phyloP scores from a whole-genome alignment of 92 coral and sea anemone genomes.

The Porites evermanni region DNA sequence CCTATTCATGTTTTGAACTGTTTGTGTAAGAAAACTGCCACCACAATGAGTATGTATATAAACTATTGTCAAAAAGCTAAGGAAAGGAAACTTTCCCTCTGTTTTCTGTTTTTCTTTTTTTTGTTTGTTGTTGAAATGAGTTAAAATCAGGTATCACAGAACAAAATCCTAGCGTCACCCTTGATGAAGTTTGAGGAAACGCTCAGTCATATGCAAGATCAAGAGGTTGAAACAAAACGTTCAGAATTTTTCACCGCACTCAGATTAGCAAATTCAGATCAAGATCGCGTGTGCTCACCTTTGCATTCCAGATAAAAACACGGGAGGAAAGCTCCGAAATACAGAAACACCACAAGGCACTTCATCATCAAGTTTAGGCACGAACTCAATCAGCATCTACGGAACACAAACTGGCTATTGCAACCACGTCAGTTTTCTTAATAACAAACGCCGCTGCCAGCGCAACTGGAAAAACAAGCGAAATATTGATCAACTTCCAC shows the following conservation, averaged over 20 bases:
- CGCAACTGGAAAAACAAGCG: conserved; percentile 14
- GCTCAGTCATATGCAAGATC: neutral
- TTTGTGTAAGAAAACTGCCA: too few relatives aligned
- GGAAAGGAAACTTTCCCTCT: too few relatives aligned
- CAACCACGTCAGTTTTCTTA: neutral
- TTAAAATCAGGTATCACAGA: neutral
- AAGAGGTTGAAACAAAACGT: neutral
- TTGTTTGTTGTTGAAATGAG: neutral
- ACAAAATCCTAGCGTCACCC: neutral
- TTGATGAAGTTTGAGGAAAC: neutral
- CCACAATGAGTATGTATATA: too few relatives aligned
- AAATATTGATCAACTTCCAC: conserved; percentile 5
- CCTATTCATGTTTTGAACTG: too few relatives aligned
- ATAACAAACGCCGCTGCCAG: neutral
- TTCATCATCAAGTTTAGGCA: neutral
- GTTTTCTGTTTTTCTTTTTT: too few relatives aligned
- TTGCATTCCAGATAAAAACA: conserved; percentile 17
- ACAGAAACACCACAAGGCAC: neutral
- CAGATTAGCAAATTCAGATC: neutral
- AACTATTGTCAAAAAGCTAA: too few relatives aligned
- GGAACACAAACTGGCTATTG: neutral
- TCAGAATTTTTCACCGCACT: neutral
- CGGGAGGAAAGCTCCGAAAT: conserved; percentile 13
- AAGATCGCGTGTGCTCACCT: neutral
- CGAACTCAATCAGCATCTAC: neutral